Percentiles rank a stretch among this genome's conserved stretches.
These are phyloP conservation scores for Musca vetustissima DNA, from an alignment of 1,140 invertebrate species.

Conservation along the genomic window DNA sequence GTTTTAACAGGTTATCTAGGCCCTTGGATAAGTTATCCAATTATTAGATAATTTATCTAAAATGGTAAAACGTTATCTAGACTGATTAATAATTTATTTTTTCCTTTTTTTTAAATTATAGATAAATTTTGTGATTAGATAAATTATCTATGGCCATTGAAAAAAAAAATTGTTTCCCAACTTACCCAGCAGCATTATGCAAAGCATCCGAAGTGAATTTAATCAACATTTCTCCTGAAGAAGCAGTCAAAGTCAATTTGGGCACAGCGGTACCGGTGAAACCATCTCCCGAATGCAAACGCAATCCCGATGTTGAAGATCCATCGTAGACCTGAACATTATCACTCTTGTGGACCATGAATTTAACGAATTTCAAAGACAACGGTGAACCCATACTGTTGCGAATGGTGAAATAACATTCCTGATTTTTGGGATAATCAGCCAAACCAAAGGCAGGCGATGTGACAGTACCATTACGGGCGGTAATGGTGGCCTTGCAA, in stretches of 20 bases:
- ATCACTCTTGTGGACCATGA: slow-evolving; percentile 84
- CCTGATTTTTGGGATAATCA: slow-evolving; percentile 89
- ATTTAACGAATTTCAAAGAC: slow-evolving; percentile 84
- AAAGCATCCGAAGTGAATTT: slow-evolving; percentile 87
- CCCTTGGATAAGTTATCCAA: too few relatives aligned
- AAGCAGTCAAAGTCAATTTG: slow-evolving; percentile 86
- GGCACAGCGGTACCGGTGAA: slow-evolving; percentile 80
- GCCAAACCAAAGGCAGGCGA: slow-evolving; percentile 84
- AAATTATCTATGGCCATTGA: too few relatives aligned
- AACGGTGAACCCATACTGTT: slow-evolving; percentile 80
- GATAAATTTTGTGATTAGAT: too few relatives aligned
- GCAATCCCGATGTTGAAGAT: slow-evolving; percentile 76
- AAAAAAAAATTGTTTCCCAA: neutral
- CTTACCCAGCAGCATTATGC: slow-evolving; percentile 67
- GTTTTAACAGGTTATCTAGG: too few relatives aligned
- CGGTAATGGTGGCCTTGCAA: slow-evolving; percentile 78
- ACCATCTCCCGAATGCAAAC: slow-evolving; percentile 85
- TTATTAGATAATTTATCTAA: too few relatives aligned
- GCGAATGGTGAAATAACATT: slow-evolving; percentile 85
- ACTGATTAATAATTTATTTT: too few relatives aligned
- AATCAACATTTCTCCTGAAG: slow-evolving; percentile 88
- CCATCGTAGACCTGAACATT: slow-evolving; percentile 90
- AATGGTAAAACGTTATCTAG: too few relatives aligned
- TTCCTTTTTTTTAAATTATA: too few relatives aligned
- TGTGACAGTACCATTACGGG: slow-evolving; percentile 79